Percentiles rank a stretch among this genome's conserved stretches.
These are phyloP conservation scores for Chanos chanos DNA, from an alignment of 2,797 vertebrate species.

Conservation along the genomic window DNA sequence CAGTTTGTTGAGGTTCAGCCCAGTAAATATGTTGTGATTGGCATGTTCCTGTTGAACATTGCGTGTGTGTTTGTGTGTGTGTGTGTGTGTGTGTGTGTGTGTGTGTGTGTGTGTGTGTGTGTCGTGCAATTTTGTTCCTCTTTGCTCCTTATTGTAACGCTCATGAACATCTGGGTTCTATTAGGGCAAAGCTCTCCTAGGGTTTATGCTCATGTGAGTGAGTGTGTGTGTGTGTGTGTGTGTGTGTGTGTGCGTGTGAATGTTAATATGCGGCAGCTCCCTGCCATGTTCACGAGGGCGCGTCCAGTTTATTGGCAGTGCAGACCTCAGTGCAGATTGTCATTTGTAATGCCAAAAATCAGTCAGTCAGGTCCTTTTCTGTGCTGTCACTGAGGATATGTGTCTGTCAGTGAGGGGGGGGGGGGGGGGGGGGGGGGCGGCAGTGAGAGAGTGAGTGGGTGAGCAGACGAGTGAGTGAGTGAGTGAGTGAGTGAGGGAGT, in stretches of 20 bases:
- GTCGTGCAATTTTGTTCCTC: too few relatives aligned
- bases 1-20: slow-evolving; percentile 20
- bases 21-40: slow-evolving; percentile 16
- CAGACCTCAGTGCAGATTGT: not conserved
- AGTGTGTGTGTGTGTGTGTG: slow-evolving; percentile 15
- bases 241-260: not conserved
- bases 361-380: too few relatives aligned
- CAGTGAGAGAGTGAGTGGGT: too few relatives aligned
- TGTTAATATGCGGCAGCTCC: not conserved
- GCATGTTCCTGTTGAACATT: too few relatives aligned
- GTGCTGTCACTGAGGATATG: too few relatives aligned
- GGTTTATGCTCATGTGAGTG: slow-evolving; percentile 49
- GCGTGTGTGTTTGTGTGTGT: slow-evolving; percentile 43
- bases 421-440: too few relatives aligned
- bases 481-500: too few relatives aligned
- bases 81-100: slow-evolving; percentile 15
- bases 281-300: slow-evolving; percentile 8
- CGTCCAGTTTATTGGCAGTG: slow-evolving; percentile 15
- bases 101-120: slow-evolving; percentile 12
- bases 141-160: slow-evolving; percentile 39
- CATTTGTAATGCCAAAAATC: too few relatives aligned
- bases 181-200: slow-evolving; percentile 56
- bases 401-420: too few relatives aligned
- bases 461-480: too few relatives aligned
- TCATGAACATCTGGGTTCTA: slow-evolving; percentile 63